phyloP scores from a whole-genome alignment of 37 sponge, comb jelly and placozoan species.

The Ianthella basta region DNA sequence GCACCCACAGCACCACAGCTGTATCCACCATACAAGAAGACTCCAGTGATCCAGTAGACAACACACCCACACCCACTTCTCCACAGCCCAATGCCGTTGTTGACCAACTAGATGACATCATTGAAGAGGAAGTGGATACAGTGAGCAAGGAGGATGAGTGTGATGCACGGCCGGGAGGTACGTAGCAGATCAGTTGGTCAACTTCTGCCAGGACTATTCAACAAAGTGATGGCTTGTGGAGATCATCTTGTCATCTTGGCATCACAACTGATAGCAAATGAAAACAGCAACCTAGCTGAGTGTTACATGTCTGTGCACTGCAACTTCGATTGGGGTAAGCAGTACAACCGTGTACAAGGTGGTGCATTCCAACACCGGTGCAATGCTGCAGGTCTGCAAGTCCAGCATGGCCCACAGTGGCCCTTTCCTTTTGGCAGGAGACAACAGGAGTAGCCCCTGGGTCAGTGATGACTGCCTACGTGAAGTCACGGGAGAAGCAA shows the following conservation, averaged over 20 bases:
- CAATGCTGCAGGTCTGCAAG: slow-evolving; percentile 31
- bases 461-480: slow-evolving; percentile 12
- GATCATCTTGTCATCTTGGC: slow-evolving; percentile 33
- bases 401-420: slow-evolving; percentile 37
- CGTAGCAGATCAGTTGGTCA: background rate
- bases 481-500: slow-evolving; percentile 3
- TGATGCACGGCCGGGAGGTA: background rate
- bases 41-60: slow-evolving; percentile 1
- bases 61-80: background rate
- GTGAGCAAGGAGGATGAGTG: slow-evolving; percentile 1
- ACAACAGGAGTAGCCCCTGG: slow-evolving; percentile 1
- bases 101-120: slow-evolving; percentile 18
- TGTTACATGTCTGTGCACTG: slow-evolving; percentile 33
- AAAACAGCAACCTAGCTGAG: slow-evolving; percentile 41
- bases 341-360: slow-evolving; percentile 20
- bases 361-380: slow-evolving; percentile 35
- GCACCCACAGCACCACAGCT: slow-evolving; percentile 1
- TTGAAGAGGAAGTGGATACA: slow-evolving; percentile 3
- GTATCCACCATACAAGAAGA: background rate
- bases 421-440: slow-evolving; percentile 25
- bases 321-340: slow-evolving; percentile 35
- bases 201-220: slow-evolving; percentile 22
- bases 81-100: background rate
- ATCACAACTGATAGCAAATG: slow-evolving; percentile 24
- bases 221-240: slow-evolving; percentile 9